Evolutionary conservation across 2,797 vertebrate species (phyloP), one percentile per base, ranked within the genome.

Genomic region (Sebastes nivosus): DNA sequence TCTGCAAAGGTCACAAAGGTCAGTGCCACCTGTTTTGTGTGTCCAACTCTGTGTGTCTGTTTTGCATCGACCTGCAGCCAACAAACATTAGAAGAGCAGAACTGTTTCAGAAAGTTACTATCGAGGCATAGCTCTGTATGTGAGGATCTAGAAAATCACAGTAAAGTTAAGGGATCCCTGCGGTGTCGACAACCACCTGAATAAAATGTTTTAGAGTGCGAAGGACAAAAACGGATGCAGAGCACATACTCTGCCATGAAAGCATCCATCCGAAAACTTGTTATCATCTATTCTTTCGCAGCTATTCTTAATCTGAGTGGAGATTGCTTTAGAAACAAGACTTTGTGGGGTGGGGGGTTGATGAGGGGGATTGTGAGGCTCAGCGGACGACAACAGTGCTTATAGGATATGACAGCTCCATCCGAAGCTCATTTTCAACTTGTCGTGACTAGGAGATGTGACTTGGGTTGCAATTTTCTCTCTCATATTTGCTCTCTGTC

Each of bases 1-100:
- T 96, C 90, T 95, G 94, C 94, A 96, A 93, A 95, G 94, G 95
- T 96, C 95, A 95, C 90, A 95, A 95, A 96, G 96, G 96, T 96
- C 95, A 96, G 96, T 96, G 73, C 79, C 71, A 76, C 81, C 67
- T 82, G 83, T 90, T 59, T 25, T 74, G 72, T 63, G 38, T 5
- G n/a, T 80, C 27, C 9, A 9, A 12, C 38, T 38, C 13, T 67
- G 52, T 83, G 38, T 64, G 36, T 72, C 6, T 64, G 63, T 75
- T 3, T 50, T 50, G 60, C n/a, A 20, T 77, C 61, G 16, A 59
- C 46, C 67, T 73, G 72, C 50, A 24, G 42, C 22, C 36, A 5
- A 7, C 16, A 27, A 42, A 14, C 10, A 27, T 55, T 6, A 1
- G 6, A 54, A 2, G 55, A 27, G 32, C 46, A 59, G n/a, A 68